phyloP scores from a whole-genome alignment of 2,797 vertebrate genomes.

The Loris lydekkerianus region DNA sequence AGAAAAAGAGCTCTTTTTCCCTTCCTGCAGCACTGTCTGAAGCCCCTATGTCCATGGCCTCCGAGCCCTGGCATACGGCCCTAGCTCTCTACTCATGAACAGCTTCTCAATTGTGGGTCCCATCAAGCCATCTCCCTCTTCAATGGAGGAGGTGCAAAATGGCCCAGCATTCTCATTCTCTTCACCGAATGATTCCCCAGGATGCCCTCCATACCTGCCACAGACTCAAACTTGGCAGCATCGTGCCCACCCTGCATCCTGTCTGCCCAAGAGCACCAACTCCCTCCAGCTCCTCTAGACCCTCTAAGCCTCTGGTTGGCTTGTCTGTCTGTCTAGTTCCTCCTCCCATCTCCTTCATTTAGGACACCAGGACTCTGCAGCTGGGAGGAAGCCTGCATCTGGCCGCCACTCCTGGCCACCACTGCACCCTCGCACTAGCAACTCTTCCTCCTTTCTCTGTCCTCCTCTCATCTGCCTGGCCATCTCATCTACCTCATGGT shows the following conservation, averaged over 20 bases:
- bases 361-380: background rate
- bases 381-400: background rate
- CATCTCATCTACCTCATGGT: accelerated
- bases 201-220: background rate
- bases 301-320: background rate
- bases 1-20: background rate
- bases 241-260: accelerated
- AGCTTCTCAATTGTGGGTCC: accelerated
- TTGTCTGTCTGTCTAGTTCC: background rate
- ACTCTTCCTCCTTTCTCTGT: background rate
- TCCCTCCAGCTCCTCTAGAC: background rate
- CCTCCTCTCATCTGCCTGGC: background rate
- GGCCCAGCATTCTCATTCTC: background rate
- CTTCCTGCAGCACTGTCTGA: background rate
- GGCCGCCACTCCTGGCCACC: background rate
- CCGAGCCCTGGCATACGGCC: accelerated
- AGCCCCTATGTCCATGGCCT: accelerated
- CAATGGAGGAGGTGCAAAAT: accelerated
- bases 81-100: background rate
- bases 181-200: accelerated
- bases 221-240: background rate
- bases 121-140: background rate
- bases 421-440: accelerated
- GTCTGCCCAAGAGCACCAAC: background rate
- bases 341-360: background rate